Conservation (phyloP, 2,113 vertebrate genomes). For the Pangasianodon hypophthalmus region DNA sequence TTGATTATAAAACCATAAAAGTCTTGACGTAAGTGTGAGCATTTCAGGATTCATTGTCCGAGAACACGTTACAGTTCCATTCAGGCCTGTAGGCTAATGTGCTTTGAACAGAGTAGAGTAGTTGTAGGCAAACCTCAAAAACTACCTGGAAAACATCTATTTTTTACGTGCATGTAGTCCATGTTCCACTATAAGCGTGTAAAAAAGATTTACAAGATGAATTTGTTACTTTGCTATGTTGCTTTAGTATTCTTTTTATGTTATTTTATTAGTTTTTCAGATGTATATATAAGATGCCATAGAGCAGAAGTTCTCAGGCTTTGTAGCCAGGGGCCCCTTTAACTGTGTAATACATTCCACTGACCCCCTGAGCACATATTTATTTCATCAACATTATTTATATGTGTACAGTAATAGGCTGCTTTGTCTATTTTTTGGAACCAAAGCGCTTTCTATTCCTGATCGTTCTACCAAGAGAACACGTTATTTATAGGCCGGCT, state of each 20-base stretch:
- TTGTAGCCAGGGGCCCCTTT: neutral
- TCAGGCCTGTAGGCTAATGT: neutral
- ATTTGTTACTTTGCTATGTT: neutral
- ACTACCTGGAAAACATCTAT: neutral
- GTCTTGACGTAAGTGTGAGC: neutral
- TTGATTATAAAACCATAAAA: neutral
- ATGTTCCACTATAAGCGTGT: neutral
- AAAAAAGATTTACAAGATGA: neutral
- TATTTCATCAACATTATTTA: neutral
- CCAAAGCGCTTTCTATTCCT: neutral
- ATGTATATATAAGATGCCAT: neutral
- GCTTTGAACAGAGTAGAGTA: neutral
- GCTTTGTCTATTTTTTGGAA: neutral
- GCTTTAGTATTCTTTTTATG: neutral
- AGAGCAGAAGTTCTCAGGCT: neutral
- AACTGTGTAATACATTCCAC: neutral
- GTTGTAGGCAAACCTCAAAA: neutral
- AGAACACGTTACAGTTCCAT: neutral
- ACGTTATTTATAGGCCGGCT: neutral
- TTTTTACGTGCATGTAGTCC: neutral
- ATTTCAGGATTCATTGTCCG: neutral
- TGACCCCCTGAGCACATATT: neutral
- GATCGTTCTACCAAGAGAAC: neutral
- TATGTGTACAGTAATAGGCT: neutral
- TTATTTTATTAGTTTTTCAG: neutral